Evolutionary conservation across 2,113 vertebrate genomes (phyloP).

Genomic region (Bungarus multicinctus): DNA sequence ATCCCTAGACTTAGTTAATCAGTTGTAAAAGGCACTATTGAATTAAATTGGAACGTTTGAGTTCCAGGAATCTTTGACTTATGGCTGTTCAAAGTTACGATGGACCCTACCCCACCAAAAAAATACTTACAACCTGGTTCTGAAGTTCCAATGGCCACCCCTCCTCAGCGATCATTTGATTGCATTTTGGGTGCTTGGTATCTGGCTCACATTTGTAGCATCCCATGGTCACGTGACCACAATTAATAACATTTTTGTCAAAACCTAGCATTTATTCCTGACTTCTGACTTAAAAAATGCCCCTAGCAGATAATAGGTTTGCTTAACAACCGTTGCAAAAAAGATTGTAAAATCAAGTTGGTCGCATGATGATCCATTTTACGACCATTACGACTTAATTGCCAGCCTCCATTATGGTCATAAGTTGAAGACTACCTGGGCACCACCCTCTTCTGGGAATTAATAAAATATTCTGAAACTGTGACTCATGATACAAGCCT

Average conservation of each 20-base stretch:
- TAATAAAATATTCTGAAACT: neutral
- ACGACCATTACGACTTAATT: neutral
- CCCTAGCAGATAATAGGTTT: neutral
- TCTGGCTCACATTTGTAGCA: neutral
- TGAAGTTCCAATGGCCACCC: neutral
- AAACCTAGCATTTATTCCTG: neutral
- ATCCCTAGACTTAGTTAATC: neutral
- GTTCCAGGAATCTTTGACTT: neutral
- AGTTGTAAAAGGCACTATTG: neutral
- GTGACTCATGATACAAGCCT: neutral
- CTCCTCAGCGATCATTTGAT: neutral
- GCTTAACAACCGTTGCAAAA: neutral
- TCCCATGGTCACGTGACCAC: neutral
- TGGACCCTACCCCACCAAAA: neutral
- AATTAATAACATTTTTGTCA: neutral
- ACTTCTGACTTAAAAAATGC: neutral
- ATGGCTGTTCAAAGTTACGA: neutral
- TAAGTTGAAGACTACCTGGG: neutral
- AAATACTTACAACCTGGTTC: neutral
- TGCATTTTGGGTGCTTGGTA: neutral
- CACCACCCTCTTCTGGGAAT: neutral
- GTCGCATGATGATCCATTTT: neutral
- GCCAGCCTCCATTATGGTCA: neutral
- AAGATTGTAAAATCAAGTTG: neutral
- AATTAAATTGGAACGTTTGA: neutral